phyloP scores from a whole-genome alignment of 1,140 invertebrate species.

The Drosophila malerkotliana region DNA sequence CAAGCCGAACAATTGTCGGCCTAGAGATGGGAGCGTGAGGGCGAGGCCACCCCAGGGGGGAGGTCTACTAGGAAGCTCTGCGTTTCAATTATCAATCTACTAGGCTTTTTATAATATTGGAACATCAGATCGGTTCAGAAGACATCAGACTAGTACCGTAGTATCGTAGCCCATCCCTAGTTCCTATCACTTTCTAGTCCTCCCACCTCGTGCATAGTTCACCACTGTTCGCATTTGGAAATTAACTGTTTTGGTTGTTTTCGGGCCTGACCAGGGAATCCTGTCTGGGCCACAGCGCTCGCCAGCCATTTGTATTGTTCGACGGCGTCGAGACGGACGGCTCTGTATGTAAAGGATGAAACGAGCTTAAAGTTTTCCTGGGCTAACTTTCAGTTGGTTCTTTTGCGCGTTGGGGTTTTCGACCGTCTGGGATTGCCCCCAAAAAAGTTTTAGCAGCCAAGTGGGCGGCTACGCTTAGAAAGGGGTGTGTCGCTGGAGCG shows the following conservation, averaged over 20 bases:
- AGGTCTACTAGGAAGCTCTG: background rate
- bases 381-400: constrained; percentile 23
- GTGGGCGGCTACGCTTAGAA: constrained; percentile 38
- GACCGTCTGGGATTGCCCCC: constrained; percentile 45
- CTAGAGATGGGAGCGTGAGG: constrained; percentile 20
- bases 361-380: constrained; percentile 64
- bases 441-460: constrained; percentile 40
- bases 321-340: constrained; percentile 53
- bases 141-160: too few relatives aligned
- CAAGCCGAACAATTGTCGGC: constrained; percentile 37
- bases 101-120: too few relatives aligned
- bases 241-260: constrained; percentile 74
- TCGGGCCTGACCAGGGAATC: constrained; percentile 23
- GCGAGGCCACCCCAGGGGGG: background rate
- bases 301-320: constrained; percentile 60
- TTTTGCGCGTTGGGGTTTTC: constrained; percentile 43
- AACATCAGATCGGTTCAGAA: too few relatives aligned
- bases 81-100: too few relatives aligned
- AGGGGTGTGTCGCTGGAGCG: background rate
- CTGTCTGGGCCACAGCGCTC: constrained; percentile 39
- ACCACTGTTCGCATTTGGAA: constrained; percentile 64
- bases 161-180: constrained; percentile 17
- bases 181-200: constrained; percentile 12
- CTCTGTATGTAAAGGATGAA: constrained; percentile 60
- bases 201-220: constrained; percentile 21